Evolutionary conservation across 2,797 vertebrate species (phyloP).

Genomic region (Microctenopoma stevenorrisi): DNA sequence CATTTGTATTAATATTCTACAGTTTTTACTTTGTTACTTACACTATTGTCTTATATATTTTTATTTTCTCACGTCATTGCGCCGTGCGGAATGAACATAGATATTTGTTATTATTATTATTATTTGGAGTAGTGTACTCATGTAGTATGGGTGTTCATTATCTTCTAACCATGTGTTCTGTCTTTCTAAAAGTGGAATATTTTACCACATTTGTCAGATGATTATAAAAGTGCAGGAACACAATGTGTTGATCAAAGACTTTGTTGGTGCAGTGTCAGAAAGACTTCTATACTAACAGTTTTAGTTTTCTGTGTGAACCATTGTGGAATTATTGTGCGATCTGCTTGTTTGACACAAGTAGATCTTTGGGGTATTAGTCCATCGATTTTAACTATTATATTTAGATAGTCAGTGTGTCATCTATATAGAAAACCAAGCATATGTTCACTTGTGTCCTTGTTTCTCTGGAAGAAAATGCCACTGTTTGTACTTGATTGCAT

Average conservation of each 20-base stretch:
- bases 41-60: constrained; percentile 76
- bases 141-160: constrained; percentile 91
- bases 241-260: constrained; percentile 86
- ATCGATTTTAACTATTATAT: constrained; percentile 78
- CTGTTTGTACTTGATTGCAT: constrained; percentile 89
- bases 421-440: constrained; percentile 66
- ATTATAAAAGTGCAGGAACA: constrained; percentile 91
- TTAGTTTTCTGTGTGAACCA: constrained; percentile 79
- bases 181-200: constrained; percentile 89
- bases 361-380: constrained; percentile 66
- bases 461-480: constrained; percentile 91
- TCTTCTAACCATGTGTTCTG: constrained; percentile 87
- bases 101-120: constrained; percentile 86
- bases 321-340: constrained; percentile 78
- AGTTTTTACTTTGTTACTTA: constrained; percentile 83
- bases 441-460: constrained; percentile 88
- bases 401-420: constrained; percentile 64
- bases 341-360: constrained; percentile 92
- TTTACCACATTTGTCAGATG: constrained; percentile 84
- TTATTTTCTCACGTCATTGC: constrained; percentile 95
- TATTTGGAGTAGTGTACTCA: constrained; percentile 91
- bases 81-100: constrained; percentile 98
- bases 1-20: constrained; percentile 84
- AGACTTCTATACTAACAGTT: constrained; percentile 85
- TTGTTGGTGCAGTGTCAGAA: constrained; percentile 87